These are phyloP conservation scores for Sycobia sp. DNA, from an alignment of 1,140 invertebrate genomes.

Conservation along the genomic window DNA sequence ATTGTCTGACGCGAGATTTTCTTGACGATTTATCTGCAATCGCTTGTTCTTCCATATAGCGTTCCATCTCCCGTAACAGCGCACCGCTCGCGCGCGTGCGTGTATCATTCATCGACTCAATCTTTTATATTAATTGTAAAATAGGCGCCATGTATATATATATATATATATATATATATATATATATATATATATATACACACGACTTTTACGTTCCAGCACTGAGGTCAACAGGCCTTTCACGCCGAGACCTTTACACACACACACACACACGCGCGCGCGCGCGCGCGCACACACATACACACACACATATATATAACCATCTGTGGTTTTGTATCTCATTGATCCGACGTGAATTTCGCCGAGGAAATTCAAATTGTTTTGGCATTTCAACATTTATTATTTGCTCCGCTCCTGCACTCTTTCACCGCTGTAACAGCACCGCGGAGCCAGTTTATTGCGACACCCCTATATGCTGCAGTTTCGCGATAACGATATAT, in stretches of 20 bases:
- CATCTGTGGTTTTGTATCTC: conserved; percentile 9
- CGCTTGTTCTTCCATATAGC: neutral
- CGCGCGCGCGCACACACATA: too few species aligned
- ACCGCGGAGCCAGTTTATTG: neutral
- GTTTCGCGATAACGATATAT: too few species aligned
- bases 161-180: too few species aligned
- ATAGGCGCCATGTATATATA: neutral
- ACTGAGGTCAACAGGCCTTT: conserved; percentile 19
- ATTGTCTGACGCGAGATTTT: conserved; percentile 17
- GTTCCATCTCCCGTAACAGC: too few species aligned
- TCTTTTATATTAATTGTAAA: conserved; percentile 22
- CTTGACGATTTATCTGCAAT: conserved; percentile 13
- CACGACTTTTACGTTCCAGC: too few species aligned
- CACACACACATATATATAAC: too few species aligned
- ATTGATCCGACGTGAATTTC: conserved; percentile 5
- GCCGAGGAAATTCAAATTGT: conserved; percentile 15
- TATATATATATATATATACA: too few species aligned
- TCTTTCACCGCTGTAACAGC: neutral
- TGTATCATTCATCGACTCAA: conserved; percentile 25
- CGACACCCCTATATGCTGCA: neutral
- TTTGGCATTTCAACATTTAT: conserved; percentile 10
- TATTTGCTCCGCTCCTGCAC: conserved; percentile 1
- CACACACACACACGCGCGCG: too few species aligned
- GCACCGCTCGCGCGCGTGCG: neutral
- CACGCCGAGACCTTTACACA: conserved; percentile 14